A percentile compares a stretch with the other conserved stretches of the same genome.
Conservation (phyloP, 2,797 vertebrate genomes). For the Anguilla pacifica region DNA sequence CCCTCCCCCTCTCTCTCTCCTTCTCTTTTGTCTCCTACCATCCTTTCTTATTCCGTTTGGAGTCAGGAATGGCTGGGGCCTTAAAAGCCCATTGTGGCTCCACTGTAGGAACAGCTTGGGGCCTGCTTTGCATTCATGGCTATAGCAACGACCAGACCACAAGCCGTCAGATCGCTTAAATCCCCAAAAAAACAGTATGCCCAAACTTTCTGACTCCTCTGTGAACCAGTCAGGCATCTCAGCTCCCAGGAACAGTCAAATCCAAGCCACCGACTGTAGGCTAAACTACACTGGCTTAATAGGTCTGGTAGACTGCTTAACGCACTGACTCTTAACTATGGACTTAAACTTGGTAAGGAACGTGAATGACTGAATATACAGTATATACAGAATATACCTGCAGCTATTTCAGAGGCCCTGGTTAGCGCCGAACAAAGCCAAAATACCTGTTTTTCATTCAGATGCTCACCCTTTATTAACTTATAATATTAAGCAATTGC, state of each 20-base stretch:
- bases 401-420: neutral
- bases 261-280: neutral
- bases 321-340: neutral
- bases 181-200: neutral
- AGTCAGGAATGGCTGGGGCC: neutral
- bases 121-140: neutral
- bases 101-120: conserved; percentile 6
- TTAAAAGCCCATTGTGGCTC: neutral
- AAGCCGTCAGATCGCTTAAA: neutral
- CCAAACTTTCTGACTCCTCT: neutral
- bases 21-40: neutral
- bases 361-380: neutral
- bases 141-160: neutral
- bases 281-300: neutral
- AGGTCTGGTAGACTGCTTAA: neutral
- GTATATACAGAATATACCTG: neutral
- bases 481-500: neutral
- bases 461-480: neutral
- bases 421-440: neutral
- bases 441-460: neutral
- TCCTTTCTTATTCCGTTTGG: conserved; percentile 6
- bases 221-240: neutral
- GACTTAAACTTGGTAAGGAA: neutral
- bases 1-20: neutral
- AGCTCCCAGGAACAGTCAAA: neutral